phyloP scores from a whole-genome alignment of 2,888 invertebrate species.

The Encarsia formosa region DNA sequence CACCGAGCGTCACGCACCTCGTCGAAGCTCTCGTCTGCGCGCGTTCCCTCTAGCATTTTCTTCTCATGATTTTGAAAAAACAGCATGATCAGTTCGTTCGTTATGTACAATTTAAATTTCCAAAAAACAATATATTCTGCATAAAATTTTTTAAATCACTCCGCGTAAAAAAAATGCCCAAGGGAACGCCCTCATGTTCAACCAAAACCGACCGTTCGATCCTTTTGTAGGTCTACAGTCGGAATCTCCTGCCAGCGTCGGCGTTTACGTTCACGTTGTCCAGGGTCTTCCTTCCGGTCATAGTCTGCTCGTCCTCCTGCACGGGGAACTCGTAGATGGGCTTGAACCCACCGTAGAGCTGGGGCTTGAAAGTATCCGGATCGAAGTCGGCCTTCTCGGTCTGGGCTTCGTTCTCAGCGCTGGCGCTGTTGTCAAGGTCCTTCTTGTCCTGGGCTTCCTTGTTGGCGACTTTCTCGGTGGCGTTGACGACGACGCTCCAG shows the following conservation, averaged over 20 bases:
- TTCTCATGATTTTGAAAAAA: background rate
- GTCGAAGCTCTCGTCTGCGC: constrained; percentile 16
- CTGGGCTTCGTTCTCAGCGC: constrained; percentile 19
- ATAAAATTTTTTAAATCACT: no score
- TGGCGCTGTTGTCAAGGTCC: constrained; percentile 15
- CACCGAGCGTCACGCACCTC: constrained; percentile 20
- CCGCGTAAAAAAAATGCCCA: constrained; percentile 19
- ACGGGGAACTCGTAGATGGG: constrained; percentile 59
- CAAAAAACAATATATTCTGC: no score
- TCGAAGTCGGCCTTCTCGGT: constrained; percentile 54
- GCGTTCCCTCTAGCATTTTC: constrained; percentile 27
- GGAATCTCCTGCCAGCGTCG: constrained; percentile 8
- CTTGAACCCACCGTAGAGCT: constrained; percentile 66
- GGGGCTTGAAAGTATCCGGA: constrained; percentile 65
- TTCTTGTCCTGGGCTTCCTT: constrained; percentile 2
- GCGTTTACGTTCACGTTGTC: constrained; percentile 12
- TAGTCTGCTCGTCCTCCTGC: constrained; percentile 29
- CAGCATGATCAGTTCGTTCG: no score
- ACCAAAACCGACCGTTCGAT: background rate
- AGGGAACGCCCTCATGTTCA: constrained; percentile 22
- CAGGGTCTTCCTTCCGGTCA: constrained; percentile 4
- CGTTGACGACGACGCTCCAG: constrained; percentile 57
- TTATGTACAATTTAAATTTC: no score
- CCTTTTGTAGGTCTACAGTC: no score
- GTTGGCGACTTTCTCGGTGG: constrained; percentile 25